Evolutionary conservation across 2,888 invertebrate genomes (phyloP).

Genomic region (Sisyra terminalis): DNA sequence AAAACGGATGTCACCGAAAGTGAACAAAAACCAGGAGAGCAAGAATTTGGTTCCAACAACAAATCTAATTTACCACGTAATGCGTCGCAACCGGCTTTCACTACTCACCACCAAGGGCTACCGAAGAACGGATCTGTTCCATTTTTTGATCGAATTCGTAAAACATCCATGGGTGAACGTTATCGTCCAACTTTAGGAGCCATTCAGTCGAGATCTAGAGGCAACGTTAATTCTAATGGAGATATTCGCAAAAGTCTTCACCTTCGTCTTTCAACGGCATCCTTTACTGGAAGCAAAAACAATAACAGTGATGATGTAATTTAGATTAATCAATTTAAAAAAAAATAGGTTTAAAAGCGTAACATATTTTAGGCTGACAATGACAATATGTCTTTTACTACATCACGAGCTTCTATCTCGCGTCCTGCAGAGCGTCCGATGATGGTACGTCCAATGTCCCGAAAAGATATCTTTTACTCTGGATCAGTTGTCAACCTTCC

Average conservation of each 20-base stretch:
- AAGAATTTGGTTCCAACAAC: constrained; percentile 11
- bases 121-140: constrained; percentile 86
- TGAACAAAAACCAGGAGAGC: constrained; percentile 14
- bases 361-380: constrained; percentile 39
- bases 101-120: constrained; percentile 49
- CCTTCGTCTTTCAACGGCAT: constrained; percentile 36
- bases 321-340: no score
- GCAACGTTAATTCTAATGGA: constrained; percentile 57
- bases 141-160: constrained; percentile 71
- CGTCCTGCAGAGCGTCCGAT: constrained; percentile 34
- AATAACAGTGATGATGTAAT: constrained; percentile 35
- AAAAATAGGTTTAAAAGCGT: background rate
- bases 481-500: constrained; percentile 88
- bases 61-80: constrained; percentile 54
- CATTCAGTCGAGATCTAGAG: constrained; percentile 60
- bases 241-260: constrained; percentile 48
- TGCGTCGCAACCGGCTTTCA: constrained; percentile 76
- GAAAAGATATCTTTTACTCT: constrained; percentile 95
- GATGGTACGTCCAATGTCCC: constrained; percentile 78
- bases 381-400: constrained; percentile 51
- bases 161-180: constrained; percentile 68
- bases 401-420: constrained; percentile 48
- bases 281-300: constrained; percentile 38
- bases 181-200: constrained; percentile 72
- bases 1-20: constrained; percentile 16